A percentile compares a stretch with the other conserved stretches of the same genome.
Conservation (phyloP, 2,113 vertebrate genomes). For the Tichodroma muraria region DNA sequence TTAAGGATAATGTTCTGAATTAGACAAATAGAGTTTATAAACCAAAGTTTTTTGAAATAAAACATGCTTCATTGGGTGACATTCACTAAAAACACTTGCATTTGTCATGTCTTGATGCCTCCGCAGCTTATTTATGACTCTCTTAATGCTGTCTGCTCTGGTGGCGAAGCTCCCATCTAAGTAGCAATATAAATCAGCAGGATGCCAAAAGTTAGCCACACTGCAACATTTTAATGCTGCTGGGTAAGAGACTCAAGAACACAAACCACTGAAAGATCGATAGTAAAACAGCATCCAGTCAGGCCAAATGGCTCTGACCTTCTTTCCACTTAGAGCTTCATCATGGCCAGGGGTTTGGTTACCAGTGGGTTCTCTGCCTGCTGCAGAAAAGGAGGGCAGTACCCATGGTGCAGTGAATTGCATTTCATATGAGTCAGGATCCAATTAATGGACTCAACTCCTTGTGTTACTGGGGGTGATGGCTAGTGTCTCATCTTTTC, state of each 20-base stretch:
- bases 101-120: neutral
- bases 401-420: neutral
- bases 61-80: neutral
- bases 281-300: neutral
- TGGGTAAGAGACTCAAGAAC: neutral
- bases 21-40: constrained; percentile 21
- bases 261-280: constrained; percentile 3
- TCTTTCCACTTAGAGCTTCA: neutral
- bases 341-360: neutral
- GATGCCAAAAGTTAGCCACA: neutral
- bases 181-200: neutral
- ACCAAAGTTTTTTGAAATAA: constrained; percentile 8
- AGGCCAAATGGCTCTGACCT: neutral
- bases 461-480: neutral
- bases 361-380: neutral
- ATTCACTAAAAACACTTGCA: constrained; percentile 7
- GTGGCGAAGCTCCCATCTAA: neutral
- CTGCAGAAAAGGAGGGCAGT: neutral
- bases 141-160: neutral
- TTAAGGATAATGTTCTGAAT: constrained; percentile 19
- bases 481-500: neutral
- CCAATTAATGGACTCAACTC: neutral
- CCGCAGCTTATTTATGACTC: neutral
- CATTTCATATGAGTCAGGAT: neutral
- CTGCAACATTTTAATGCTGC: neutral